A percentile compares a stretch with the other conserved stretches of the same genome.
Conservation (phyloP, 1,140 invertebrate species). For the Cyclargus thomasi region DNA sequence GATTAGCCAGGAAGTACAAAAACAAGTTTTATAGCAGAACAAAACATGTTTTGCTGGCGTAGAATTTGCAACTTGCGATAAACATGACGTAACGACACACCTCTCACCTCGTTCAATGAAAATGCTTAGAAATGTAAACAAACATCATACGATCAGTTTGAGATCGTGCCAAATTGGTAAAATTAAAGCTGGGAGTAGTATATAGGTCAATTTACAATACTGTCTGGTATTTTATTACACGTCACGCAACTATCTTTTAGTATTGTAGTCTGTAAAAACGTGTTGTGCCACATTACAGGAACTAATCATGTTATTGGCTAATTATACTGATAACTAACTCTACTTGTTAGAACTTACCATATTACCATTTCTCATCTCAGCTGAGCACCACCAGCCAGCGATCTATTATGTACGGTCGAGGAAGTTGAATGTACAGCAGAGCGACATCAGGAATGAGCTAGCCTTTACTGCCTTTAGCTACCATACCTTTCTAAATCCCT, state of each 20-base stretch:
- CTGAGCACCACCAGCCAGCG: no score
- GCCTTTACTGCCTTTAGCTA: no score
- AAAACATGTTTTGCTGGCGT: conserved; percentile 55
- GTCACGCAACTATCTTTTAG: neutral
- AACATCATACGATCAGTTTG: conserved; percentile 64
- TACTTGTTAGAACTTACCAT: no score
- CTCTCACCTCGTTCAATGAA: conserved; percentile 47
- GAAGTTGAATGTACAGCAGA: no score
- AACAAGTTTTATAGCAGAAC: conserved; percentile 45
- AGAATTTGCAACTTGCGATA: conserved; percentile 26
- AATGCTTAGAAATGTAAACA: conserved; percentile 47
- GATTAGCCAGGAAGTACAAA: conserved; percentile 22
- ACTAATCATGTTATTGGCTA: no score
- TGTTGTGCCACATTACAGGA: no score
- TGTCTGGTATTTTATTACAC: neutral
- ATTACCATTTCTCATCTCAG: no score
- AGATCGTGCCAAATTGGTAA: conserved; percentile 39
- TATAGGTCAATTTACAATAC: neutral
- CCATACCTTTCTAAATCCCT: neutral
- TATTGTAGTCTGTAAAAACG: neutral
- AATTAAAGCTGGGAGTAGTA: neutral
- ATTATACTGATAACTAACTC: no score
- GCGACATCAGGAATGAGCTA: no score
- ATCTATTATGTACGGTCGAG: no score
- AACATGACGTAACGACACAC: conserved; percentile 44